Base-by-base conservation (phyloP, 1,140 invertebrate species). In the Teleopsis dalmanni region DNA sequence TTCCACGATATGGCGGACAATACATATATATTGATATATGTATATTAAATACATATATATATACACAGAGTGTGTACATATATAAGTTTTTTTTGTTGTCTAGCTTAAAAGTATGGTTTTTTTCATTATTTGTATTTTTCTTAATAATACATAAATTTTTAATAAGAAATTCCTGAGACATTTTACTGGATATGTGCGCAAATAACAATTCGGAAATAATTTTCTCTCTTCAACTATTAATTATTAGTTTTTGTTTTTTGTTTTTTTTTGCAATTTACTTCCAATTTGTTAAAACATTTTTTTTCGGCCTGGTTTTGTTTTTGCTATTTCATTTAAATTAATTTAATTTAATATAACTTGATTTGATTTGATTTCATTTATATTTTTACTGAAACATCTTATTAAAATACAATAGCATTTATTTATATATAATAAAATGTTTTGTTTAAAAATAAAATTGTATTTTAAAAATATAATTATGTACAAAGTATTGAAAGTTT, bases 151-250 rank as follows among this genome's bases (percentile, higher is more conserved):
- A 33, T 36, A 34, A 45, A 10, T 16, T 50, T 26, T 47, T 47
- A 42, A 48, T 46, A 50, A 53, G 50, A 55, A 65, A 58, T 66
- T 66, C 64, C 64, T 66, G 64, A 66, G 64, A 64, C 54, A 57
- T 55, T 63, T 58, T 55, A 55, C 54, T n/a, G 49, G 60, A 63
- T 65, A 63, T 58, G 57, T 59, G 49, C 49, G 19, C 43, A 41
- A 47, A 37, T 47, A 47, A 27, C 46, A 47, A 47, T 37, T 47
- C 27, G 43, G 35, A 37, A 16, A 14, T 40, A 2, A 9, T 40
- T 44, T 18, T 13, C 21, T 14, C 33, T 44, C 29, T 40, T 33
- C 19, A 40, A 21, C 3, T 23, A 16, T 36, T 36, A 9, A 21
- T 54, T 57, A 49, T 48, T 47, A 42, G 43, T 36, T 37, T 47